These are phyloP conservation scores for Aphyosemion australe DNA, from an alignment of 2,113 vertebrate genomes.

Conservation along the genomic window DNA sequence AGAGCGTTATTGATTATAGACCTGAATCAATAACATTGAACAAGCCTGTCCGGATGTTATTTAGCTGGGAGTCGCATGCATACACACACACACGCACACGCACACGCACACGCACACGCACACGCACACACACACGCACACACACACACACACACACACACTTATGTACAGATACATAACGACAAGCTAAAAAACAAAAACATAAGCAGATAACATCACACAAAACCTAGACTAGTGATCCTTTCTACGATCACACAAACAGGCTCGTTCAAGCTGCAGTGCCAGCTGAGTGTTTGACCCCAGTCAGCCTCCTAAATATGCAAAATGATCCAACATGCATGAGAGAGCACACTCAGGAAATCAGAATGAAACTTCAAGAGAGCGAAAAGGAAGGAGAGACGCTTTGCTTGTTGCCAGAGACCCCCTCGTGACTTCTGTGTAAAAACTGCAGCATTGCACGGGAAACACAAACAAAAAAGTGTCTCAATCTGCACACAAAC, in stretches of 20 bases:
- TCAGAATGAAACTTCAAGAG: not conserved
- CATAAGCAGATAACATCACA: not conserved
- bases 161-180: not conserved
- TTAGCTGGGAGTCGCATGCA: not conserved
- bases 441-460: not conserved
- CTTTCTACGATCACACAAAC: not conserved
- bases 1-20: slow-evolving; percentile 46
- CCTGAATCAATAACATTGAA: slow-evolving; percentile 60
- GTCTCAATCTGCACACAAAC: slow-evolving; percentile 9
- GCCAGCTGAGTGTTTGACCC: not conserved
- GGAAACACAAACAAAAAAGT: not conserved
- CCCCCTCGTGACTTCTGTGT: not conserved
- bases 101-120: no score
- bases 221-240: not conserved
- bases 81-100: not conserved
- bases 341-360: slow-evolving; percentile 9
- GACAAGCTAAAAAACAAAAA: not conserved
- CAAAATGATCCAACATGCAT: slow-evolving; percentile 1
- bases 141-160: not conserved
- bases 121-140: not conserved
- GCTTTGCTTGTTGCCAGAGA: slow-evolving; percentile 12
- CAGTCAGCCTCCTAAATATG: not conserved
- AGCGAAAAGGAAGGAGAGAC: not conserved
- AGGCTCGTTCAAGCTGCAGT: not conserved
- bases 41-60: slow-evolving; percentile 41